These are phyloP conservation scores for Acronicta psi DNA, from an alignment of 2,888 invertebrate genomes.

Conservation along the genomic window DNA sequence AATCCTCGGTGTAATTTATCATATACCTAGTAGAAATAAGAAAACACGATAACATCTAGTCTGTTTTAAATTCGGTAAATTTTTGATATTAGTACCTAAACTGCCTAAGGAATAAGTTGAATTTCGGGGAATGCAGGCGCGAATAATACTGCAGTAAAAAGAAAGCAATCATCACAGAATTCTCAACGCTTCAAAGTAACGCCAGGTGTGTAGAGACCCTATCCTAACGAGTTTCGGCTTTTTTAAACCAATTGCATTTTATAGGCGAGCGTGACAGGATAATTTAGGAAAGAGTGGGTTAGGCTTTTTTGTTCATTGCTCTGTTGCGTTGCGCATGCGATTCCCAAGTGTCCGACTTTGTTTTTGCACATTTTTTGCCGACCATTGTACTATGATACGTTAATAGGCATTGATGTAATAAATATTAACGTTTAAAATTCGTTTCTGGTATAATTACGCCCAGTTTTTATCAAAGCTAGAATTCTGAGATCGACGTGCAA, in stretches of 20 bases:
- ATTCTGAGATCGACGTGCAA: slow-evolving; percentile 55
- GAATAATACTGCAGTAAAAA: no score
- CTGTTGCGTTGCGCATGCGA: slow-evolving; percentile 74
- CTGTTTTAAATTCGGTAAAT: no score
- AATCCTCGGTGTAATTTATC: neutral
- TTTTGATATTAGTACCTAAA: no score
- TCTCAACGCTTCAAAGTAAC: neutral
- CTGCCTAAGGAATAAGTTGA: no score
- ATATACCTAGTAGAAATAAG: neutral
- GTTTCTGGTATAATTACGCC: slow-evolving; percentile 78
- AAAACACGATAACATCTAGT: no score
- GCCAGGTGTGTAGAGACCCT: slow-evolving; percentile 57
- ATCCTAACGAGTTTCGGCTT: slow-evolving; percentile 81
- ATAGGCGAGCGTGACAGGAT: slow-evolving; percentile 88
- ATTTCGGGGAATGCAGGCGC: no score
- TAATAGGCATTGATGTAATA: slow-evolving; percentile 73
- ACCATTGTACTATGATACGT: slow-evolving; percentile 74
- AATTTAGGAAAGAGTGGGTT: slow-evolving; percentile 83
- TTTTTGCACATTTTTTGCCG: slow-evolving; percentile 75
- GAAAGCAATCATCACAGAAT: neutral
- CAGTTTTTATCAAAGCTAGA: slow-evolving; percentile 56
- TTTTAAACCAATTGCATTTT: slow-evolving; percentile 87
- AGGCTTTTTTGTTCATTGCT: slow-evolving; percentile 65
- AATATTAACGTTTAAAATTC: slow-evolving; percentile 72
- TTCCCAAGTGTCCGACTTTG: slow-evolving; percentile 65